Conservation (phyloP, 2,888 invertebrate species). For the Plebejus anna region DNA sequence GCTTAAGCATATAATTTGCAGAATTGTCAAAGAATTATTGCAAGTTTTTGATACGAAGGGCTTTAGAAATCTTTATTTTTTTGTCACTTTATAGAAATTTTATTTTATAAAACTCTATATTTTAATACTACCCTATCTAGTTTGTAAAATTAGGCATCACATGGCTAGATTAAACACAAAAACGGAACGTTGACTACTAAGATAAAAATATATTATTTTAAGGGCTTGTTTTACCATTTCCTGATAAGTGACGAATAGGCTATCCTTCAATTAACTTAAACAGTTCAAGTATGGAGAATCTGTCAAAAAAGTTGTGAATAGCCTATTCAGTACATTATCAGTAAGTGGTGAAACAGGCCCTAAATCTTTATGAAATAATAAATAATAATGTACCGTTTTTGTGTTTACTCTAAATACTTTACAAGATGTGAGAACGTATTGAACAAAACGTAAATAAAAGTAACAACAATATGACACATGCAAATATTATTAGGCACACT, state of each 20-base stretch:
- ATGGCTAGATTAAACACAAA: slow-evolving; percentile 4
- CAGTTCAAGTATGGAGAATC: too few species aligned
- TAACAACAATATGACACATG: neutral
- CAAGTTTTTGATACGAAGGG: slow-evolving; percentile 11
- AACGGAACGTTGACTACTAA: neutral
- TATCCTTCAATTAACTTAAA: too few species aligned
- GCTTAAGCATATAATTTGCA: neutral
- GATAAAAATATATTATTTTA: neutral
- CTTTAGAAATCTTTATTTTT: slow-evolving; percentile 9
- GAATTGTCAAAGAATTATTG: neutral
- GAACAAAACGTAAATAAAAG: neutral
- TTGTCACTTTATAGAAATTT: slow-evolving; percentile 2
- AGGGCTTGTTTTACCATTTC: too few species aligned
- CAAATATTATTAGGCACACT: neutral
- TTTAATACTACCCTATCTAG: slow-evolving; percentile 22
- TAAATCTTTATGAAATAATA: neutral
- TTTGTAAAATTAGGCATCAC: slow-evolving; percentile 27
- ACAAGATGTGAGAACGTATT: neutral
- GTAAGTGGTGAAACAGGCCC: too few species aligned
- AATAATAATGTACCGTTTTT: neutral
- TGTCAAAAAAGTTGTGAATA: too few species aligned
- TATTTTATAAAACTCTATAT: slow-evolving; percentile 5
- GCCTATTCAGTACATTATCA: too few species aligned
- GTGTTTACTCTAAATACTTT: slow-evolving; percentile 6
- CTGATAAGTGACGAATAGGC: too few species aligned